phyloP scores from a whole-genome alignment of 2,888 invertebrate species.

The Ochropleura plecta region DNA sequence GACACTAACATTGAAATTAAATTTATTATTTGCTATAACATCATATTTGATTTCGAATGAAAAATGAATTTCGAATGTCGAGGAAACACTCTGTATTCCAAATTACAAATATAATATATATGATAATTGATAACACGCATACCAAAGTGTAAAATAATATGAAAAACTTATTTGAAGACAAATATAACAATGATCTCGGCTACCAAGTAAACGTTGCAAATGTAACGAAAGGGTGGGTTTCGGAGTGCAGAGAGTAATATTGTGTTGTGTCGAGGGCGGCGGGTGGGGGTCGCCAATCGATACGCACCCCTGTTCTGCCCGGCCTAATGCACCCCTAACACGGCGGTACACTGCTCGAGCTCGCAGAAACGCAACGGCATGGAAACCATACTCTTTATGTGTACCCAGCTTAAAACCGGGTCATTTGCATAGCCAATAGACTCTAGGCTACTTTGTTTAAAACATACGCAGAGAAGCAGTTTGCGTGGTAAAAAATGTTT shows the following conservation, averaged over 20 bases:
- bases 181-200: slow-evolving; percentile 78
- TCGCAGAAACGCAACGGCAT: slow-evolving; percentile 64
- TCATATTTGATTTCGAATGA: neutral
- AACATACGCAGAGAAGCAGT: slow-evolving; percentile 34
- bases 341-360: slow-evolving; percentile 60
- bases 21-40: neutral
- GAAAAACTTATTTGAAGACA: slow-evolving; percentile 58
- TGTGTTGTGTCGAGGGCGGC: slow-evolving; percentile 78
- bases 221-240: slow-evolving; percentile 83
- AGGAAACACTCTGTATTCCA: no score
- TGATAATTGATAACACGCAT: neutral
- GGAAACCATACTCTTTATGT: slow-evolving; percentile 62
- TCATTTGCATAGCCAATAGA: slow-evolving; percentile 59
- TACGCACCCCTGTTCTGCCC: slow-evolving; percentile 83
- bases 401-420: slow-evolving; percentile 64
- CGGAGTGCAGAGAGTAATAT: slow-evolving; percentile 79
- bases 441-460: slow-evolving; percentile 33
- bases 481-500: slow-evolving; percentile 59
- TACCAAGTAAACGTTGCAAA: slow-evolving; percentile 79
- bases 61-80: no score
- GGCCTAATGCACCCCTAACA: slow-evolving; percentile 86
- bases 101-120: no score
- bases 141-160: slow-evolving; percentile 5
- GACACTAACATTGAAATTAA: neutral
- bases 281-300: slow-evolving; percentile 83